Evolutionary conservation across 2,797 vertebrate genomes (phyloP).

Genomic region (Florisuga fusca): DNA sequence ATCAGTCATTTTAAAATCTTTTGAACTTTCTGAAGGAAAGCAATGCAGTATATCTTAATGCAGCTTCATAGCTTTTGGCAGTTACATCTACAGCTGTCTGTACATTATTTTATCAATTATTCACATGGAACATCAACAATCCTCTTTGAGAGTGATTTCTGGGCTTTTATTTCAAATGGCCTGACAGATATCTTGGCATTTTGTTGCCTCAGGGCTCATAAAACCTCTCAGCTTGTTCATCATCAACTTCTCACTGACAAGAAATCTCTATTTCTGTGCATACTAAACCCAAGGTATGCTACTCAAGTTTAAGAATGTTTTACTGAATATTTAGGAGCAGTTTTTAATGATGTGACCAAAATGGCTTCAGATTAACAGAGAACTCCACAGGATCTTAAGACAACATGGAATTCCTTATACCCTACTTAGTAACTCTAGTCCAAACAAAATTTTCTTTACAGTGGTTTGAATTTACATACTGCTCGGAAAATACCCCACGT

Average conservation of each 20-base stretch:
- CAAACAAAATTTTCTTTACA: not conserved
- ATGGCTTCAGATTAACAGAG: not conserved
- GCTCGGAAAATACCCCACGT: not conserved
- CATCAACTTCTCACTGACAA: not conserved
- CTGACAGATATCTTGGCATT: constrained; percentile 15
- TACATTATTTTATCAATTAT: constrained; percentile 66
- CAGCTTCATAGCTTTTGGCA: constrained; percentile 26
- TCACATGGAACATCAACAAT: constrained; percentile 40
- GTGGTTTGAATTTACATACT: not conserved
- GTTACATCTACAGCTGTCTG: constrained; percentile 5
- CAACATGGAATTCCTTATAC: not conserved
- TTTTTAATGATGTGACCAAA: constrained; percentile 2
- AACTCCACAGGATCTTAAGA: not conserved
- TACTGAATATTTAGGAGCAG: not conserved
- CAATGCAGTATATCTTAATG: not conserved
- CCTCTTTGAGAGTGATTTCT: constrained; percentile 30
- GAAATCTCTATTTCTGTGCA: not conserved
- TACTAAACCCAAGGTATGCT: not conserved
- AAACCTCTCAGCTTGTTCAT: constrained; percentile 20
- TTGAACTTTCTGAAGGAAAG: not conserved
- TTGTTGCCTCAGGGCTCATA: constrained; percentile 37
- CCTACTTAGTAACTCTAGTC: not conserved
- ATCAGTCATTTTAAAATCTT: not conserved
- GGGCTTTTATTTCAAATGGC: constrained; percentile 40
- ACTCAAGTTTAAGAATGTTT: constrained; percentile 22